These are phyloP conservation scores for Embiotoca jacksoni DNA, from an alignment of 2,113 vertebrate species.

Conservation along the genomic window DNA sequence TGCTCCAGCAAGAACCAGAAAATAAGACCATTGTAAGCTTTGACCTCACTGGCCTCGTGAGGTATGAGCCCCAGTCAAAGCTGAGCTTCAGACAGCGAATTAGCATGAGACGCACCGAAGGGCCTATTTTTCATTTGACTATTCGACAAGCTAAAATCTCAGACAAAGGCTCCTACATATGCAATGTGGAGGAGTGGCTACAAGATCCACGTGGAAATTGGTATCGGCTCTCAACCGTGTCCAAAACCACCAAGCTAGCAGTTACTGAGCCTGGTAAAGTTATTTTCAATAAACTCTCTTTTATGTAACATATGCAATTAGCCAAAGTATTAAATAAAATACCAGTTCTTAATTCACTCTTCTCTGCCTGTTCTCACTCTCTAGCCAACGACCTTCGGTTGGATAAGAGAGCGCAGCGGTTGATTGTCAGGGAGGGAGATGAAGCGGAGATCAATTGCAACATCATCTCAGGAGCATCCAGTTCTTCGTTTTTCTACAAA, in stretches of 20 bases:
- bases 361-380: neutral
- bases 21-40: constrained; percentile 64
- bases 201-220: constrained; percentile 77
- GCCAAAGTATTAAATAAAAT: fast-evolving
- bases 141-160: constrained; percentile 60
- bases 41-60: constrained; percentile 65
- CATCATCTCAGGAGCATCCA: constrained; percentile 46
- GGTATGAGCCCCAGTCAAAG: constrained; percentile 24
- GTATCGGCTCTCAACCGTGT: constrained; percentile 66
- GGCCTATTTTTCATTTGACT: constrained; percentile 70
- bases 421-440: constrained; percentile 44
- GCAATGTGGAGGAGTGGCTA: constrained; percentile 82
- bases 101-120: constrained; percentile 56
- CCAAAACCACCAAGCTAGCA: constrained; percentile 31
- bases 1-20: constrained; percentile 14
- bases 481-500: constrained; percentile 62
- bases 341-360: fast-evolving
- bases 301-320: neutral
- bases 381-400: constrained; percentile 67
- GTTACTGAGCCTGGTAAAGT: constrained; percentile 69
- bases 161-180: constrained; percentile 78
- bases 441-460: constrained; percentile 66
- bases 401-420: constrained; percentile 8
- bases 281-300: neutral
- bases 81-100: constrained; percentile 57